Base-by-base conservation (phyloP, 2,888 invertebrate genomes). In the Dasysyrphus tricinctus region DNA sequence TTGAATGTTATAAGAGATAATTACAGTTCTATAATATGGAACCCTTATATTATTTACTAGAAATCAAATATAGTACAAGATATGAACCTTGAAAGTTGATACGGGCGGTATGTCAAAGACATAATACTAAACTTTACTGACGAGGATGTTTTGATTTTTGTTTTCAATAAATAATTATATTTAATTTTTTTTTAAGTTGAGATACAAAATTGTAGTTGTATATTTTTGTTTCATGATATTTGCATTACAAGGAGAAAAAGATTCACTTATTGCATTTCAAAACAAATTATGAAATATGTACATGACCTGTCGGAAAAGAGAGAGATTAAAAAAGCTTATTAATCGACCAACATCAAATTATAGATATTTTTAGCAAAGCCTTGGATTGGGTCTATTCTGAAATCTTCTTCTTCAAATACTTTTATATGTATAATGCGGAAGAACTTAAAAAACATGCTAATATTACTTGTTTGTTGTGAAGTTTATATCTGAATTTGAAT, bases 81-180 rank as follows among this genome's bases (percentile, higher is more conserved):
- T 42, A 39, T 24, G 24, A 24, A 3, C 34, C 39, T 37, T 49
- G 72, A 72, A 49, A 72, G 12, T 19, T n/a, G 14, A 77, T 81
- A 77, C 63, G 81, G 81, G 81, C 72, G 69, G 44, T 49, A 47
- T 51, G 19, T 72, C 76, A 77, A 77, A 72, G 54, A 12, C 19
- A 32, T 24, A 63, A 24, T n/a, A 56, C 24, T 56, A 3, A 0
- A 24, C 57, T 32, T n/a, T 63, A 61, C 16, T 65, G 19, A 11
- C 14, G 49, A 47, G n/a, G 29, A 49, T 56, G 49, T 39, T 59
- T 59, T 57, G 29, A 24, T 54, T 9, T 12, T 8, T 54, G 37
- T 37, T 37, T 57, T 5, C 12, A 34, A 6, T 9, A 34, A 19
- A 57, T 14, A 14, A 14, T 54, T 14, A 6, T 6, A 54, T 54